phyloP scores from a whole-genome alignment of 2,888 invertebrate species.

The Cabera pusaria region DNA sequence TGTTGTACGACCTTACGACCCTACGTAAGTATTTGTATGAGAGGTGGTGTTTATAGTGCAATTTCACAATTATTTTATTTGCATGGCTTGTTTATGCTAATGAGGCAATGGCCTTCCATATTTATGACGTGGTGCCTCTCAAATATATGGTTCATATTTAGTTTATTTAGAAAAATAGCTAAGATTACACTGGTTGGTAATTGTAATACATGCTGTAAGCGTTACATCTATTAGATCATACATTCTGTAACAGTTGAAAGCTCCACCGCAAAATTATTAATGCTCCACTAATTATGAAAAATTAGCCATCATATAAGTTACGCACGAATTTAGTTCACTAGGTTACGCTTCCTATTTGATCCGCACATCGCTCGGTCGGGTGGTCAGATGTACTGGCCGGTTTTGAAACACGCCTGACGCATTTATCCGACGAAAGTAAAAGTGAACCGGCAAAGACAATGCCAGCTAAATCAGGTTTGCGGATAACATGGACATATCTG shows the following conservation, averaged over 20 bases:
- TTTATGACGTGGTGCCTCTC: too few relatives aligned
- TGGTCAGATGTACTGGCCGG: constrained; percentile 16
- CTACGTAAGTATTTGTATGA: too few relatives aligned
- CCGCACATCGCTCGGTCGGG: constrained; percentile 17
- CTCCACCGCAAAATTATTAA: too few relatives aligned
- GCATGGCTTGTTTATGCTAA: too few relatives aligned
- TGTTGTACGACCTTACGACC: too few relatives aligned
- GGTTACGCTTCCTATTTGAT: constrained; percentile 27
- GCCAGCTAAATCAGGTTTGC: constrained; percentile 26
- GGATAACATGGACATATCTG: constrained; percentile 15
- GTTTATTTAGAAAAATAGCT: too few relatives aligned
- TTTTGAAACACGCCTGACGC: constrained; percentile 29
- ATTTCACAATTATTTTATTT: too few relatives aligned
- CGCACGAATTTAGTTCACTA: constrained; percentile 24
- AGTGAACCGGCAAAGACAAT: constrained; percentile 41
- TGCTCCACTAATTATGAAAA: constrained; percentile 16
- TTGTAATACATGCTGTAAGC: too few relatives aligned
- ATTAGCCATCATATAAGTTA: constrained; percentile 14
- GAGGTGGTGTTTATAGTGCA: too few relatives aligned
- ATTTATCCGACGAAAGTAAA: constrained; percentile 41
- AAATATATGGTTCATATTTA: too few relatives aligned
- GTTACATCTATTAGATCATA: constrained; percentile 18
- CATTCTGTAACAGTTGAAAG: constrained; percentile 13
- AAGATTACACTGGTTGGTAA: too few relatives aligned
- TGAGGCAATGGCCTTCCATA: too few relatives aligned